These are phyloP conservation scores for Tridacna gigas DNA, from an alignment of 2,888 invertebrate species.

Conservation along the genomic window DNA sequence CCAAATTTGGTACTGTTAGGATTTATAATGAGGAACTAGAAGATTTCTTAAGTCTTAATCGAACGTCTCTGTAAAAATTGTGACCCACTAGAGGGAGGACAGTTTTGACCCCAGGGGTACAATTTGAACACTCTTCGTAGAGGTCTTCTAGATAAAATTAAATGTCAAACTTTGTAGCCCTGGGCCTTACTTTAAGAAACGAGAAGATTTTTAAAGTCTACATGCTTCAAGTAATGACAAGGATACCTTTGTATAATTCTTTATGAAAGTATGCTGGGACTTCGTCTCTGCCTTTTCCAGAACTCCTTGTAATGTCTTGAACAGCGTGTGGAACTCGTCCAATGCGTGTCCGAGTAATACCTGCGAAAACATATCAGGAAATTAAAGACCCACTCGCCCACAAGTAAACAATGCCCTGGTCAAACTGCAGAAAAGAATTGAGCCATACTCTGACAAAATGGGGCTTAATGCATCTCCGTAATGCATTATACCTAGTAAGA, in stretches of 20 bases:
- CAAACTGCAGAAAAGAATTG: too few species aligned
- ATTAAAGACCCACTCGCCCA: too few species aligned
- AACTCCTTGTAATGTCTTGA: background rate
- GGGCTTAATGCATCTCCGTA: too few species aligned
- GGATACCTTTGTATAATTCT: conserved; percentile 23
- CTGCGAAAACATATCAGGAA: background rate
- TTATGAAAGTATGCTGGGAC: conserved; percentile 3
- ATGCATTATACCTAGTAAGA: too few species aligned
- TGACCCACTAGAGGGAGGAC: background rate
- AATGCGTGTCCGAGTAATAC: background rate
- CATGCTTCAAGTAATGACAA: background rate
- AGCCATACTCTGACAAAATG: too few species aligned
- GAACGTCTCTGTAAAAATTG: too few species aligned
- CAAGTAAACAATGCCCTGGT: too few species aligned
- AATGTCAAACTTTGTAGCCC: background rate
- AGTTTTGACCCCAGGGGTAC: background rate
- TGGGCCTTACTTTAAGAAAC: background rate
- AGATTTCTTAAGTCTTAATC: background rate
- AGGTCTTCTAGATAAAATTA: background rate
- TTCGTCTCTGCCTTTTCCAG: conserved; percentile 6
- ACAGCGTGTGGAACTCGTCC: conserved; percentile 19
- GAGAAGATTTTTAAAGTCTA: background rate
- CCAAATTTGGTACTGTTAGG: background rate
- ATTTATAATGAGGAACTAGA: background rate
- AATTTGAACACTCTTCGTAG: background rate